Evolutionary conservation across 2,797 vertebrate genomes (phyloP), one percentile per base, ranked within the genome.

Genomic region (Passerculus sandwichensis): DNA sequence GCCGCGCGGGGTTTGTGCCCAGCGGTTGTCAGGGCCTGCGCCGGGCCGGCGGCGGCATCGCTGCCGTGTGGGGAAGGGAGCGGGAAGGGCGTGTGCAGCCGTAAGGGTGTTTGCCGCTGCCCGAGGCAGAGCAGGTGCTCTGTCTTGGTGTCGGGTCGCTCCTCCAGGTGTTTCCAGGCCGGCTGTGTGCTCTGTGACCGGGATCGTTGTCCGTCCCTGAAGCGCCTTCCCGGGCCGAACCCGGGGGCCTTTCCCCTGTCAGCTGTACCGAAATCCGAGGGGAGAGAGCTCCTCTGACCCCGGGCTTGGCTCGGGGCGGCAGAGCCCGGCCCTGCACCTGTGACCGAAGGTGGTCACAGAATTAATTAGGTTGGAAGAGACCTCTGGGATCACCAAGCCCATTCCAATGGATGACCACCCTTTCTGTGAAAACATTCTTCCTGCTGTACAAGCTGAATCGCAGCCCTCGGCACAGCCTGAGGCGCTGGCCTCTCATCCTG

Each of bases 131-230:
- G 17, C 5, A 2, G 38, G 8, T 10, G 80, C 34, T 15, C 34
- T 9, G 6, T 13, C 14, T 26, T 9, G 20, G 34, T 20, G 26
- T 38, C 26, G 3, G 3, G 32, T 11, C 16, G 34, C 30, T 29
- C 48, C 59, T 71, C 5, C 20, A 1, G 36, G 12, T 44, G 42
- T 40, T 75, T 7, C 5, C 34, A 9, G 30, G 25, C n/a, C 25
- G 0, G 9, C 29, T 60, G 8, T 30, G 40, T 15, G 40, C 32
- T 21, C 34, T 8, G 5, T 36, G 57, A 1, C 12, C 45, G 0
- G 32, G 13, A 9, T 30, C 20, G 0, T 4, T 36, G 40, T 2
- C 23, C 2, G 0, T 19, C 15, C 34, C 36, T 16, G 53, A 9
- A 34, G 10, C 15, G 10, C 34, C 10, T 19, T 1, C 32, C 27